Percentiles rank a stretch among this genome's conserved stretches.
phyloP scores from a whole-genome alignment of 2,888 invertebrate species.

The Troides aeacus region DNA sequence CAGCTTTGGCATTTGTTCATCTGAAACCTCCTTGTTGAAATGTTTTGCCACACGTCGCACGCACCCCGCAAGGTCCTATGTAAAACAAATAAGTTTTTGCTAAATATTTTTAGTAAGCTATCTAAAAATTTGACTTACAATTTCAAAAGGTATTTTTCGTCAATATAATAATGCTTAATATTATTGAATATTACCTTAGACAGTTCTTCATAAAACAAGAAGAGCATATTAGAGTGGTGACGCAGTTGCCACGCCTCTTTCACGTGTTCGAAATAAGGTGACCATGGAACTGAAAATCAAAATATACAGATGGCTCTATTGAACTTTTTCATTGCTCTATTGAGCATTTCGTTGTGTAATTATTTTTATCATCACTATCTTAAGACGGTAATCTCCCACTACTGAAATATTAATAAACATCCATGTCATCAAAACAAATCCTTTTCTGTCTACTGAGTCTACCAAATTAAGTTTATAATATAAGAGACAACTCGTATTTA shows the following conservation, averaged over 20 bases:
- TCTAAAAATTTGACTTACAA: too few relatives aligned
- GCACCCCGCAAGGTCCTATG: conserved; percentile 80
- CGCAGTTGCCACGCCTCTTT: conserved; percentile 83
- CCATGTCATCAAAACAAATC: too few relatives aligned
- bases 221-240: conserved; percentile 81
- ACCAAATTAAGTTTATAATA: too few relatives aligned
- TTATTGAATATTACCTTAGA: conserved; percentile 43
- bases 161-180: too few relatives aligned
- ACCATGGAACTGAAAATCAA: conserved; percentile 71
- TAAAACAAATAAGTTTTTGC: background rate
- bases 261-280: conserved; percentile 84
- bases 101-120: background rate
- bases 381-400: too few relatives aligned
- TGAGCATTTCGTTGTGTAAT: too few relatives aligned
- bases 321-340: background rate
- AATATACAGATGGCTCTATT: background rate
- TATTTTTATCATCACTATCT: too few relatives aligned
- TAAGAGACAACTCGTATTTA: too few relatives aligned
- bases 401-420: too few relatives aligned
- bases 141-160: too few relatives aligned
- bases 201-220: conserved; percentile 86
- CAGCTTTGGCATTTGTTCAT: conserved; percentile 81
- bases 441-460: too few relatives aligned
- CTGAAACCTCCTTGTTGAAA: conserved; percentile 78
- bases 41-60: conserved; percentile 82